Conservation (phyloP, 2,113 vertebrate genomes). For the Pteropus alecto region DNA sequence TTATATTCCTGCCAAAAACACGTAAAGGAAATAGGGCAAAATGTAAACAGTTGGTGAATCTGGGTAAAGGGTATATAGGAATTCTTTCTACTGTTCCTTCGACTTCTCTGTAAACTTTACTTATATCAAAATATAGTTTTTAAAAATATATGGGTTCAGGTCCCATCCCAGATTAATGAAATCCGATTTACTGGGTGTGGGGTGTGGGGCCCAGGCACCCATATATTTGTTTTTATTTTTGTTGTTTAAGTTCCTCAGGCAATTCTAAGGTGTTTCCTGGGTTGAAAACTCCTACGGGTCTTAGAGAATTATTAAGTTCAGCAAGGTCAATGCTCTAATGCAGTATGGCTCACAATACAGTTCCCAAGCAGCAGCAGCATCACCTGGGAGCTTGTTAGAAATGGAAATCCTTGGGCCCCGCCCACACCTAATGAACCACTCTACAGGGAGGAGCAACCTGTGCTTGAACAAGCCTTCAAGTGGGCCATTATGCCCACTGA, state of each 20-base stretch:
- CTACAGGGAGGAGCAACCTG: neutral
- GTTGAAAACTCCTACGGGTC: neutral
- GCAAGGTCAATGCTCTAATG: neutral
- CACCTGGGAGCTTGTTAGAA: neutral
- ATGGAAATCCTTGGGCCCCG: neutral
- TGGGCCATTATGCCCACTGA: neutral
- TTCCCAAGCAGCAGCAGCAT: neutral
- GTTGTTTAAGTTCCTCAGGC: neutral
- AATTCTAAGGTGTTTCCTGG: neutral
- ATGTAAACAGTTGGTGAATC: neutral
- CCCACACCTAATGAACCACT: neutral
- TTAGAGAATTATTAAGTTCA: neutral
- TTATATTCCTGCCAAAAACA: neutral
- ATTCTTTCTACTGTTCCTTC: neutral
- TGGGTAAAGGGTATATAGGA: neutral
- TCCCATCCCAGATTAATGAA: neutral
- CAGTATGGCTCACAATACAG: neutral
- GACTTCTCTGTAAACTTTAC: neutral
- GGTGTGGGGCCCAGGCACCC: neutral
- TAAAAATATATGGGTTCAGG: neutral
- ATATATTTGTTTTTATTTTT: neutral
- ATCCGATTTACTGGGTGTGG: neutral
- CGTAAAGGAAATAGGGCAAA: neutral
- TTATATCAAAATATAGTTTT: neutral
- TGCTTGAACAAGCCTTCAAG: neutral